phyloP scores from a whole-genome alignment of 2,797 vertebrate species.

The Emys orbicularis region DNA sequence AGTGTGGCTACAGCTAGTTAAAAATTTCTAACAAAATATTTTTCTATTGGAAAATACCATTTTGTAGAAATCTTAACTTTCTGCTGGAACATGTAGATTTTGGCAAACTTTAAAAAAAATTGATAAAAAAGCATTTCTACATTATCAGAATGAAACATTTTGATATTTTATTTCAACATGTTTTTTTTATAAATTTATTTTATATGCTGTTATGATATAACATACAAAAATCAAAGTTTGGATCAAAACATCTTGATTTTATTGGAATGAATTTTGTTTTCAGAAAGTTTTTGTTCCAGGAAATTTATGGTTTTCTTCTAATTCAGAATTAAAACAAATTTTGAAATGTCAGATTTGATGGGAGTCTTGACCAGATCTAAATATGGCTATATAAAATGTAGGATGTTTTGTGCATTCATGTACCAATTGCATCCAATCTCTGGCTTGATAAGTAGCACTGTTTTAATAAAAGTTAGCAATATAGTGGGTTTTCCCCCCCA shows the following conservation, averaged over 20 bases:
- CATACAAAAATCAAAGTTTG: background rate
- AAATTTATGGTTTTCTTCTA: background rate
- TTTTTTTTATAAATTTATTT: background rate
- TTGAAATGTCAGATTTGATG: background rate
- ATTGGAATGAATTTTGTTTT: background rate
- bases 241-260: background rate
- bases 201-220: background rate
- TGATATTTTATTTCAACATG: background rate
- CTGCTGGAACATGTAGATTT: background rate
- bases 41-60: background rate
- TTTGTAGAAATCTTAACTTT: background rate
- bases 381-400: background rate
- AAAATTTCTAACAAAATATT: background rate
- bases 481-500: background rate
- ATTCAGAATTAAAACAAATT: background rate
- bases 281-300: background rate
- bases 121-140: background rate
- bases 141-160: background rate
- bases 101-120: background rate
- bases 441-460: background rate
- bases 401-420: background rate
- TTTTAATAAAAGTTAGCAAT: slow-evolving; percentile 7
- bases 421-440: background rate
- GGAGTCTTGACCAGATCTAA: background rate
- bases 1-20: background rate